Conservation (phyloP, 2,797 vertebrate genomes). For the Cirrhinus mrigala region DNA sequence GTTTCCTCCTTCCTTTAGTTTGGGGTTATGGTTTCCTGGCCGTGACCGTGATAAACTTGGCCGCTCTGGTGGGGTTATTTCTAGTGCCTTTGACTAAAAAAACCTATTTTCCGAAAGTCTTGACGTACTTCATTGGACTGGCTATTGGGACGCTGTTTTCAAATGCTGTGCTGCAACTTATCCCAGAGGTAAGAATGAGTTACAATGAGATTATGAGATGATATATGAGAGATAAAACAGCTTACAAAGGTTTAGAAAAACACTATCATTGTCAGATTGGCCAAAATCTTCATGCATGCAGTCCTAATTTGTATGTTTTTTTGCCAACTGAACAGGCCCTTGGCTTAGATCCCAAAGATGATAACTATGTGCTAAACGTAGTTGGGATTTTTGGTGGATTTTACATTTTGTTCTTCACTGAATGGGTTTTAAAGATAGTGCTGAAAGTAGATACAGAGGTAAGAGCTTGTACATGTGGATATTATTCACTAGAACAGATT, state of each 20-base stretch:
- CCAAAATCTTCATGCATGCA: not conserved
- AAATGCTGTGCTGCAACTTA: slow-evolving; percentile 88
- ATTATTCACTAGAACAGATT: not conserved
- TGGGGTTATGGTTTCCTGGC: slow-evolving; percentile 86
- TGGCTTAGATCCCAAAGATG: slow-evolving; percentile 84
- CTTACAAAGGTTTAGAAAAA: not conserved
- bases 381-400: slow-evolving; percentile 86
- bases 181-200: slow-evolving; percentile 84
- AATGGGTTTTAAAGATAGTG: slow-evolving; percentile 83
- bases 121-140: slow-evolving; percentile 86
- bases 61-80: slow-evolving; percentile 82
- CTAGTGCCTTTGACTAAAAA: slow-evolving; percentile 86
- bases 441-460: slow-evolving; percentile 83
- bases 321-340: slow-evolving; percentile 76
- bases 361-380: slow-evolving; percentile 83
- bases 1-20: slow-evolving; percentile 72
- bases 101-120: slow-evolving; percentile 85
- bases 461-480: slow-evolving; percentile 46
- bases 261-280: not conserved
- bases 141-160: slow-evolving; percentile 89
- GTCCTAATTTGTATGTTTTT: not conserved
- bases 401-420: slow-evolving; percentile 85
- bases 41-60: slow-evolving; percentile 85
- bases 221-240: not conserved
- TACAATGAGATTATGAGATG: not conserved